Base-by-base conservation (phyloP, 2,797 vertebrate genomes). In the Sphenodon punctatus region DNA sequence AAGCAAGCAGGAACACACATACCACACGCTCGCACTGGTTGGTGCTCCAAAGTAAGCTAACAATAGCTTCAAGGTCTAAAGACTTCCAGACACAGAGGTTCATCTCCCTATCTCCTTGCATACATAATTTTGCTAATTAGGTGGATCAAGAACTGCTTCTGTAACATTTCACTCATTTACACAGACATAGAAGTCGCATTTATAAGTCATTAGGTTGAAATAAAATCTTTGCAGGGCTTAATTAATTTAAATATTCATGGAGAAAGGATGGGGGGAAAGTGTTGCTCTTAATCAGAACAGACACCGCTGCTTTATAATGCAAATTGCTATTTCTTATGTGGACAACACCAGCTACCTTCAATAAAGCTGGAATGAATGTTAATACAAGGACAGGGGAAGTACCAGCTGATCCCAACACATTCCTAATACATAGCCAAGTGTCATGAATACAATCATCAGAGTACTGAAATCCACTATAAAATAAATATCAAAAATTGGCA, bases 221-320 rank as follows among this genome's bases (percentile, higher is more conserved):
- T 90, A 91, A 93, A 93, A 88, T 88, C 89, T 91, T 94, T 91
- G 90, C 85, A 15, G 73, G 77, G 87, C 87, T 93, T 94, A 94
- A 94, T 95, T 94, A 93, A 94, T 91, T 94, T 93, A 93, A 94
- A 94, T 94, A 95, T 94, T 94, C 91, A 91, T 93, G 89, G 80
- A 71, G 88, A 76, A 53, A 65, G 70, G 75, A 76, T 72, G 56
- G 77, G 67, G 58, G 80, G 74, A 38, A 80, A 90, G 86, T 74
- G 90, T 92, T 94, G 89, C 81, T 94, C 87, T 94, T 94, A 94
- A 95, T 94, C 93, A 94, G 90, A 92, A 86, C 86, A 90, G 93
- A 93, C 93, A 89, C 3, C 22, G 38, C 85, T 91, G 88, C 61
- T 93, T 82, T 84, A 81, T 84, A 91, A 90, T 89, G 94, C 86